phyloP scores from a whole-genome alignment of 2,113 vertebrate genomes.

The Rattus rattus region DNA sequence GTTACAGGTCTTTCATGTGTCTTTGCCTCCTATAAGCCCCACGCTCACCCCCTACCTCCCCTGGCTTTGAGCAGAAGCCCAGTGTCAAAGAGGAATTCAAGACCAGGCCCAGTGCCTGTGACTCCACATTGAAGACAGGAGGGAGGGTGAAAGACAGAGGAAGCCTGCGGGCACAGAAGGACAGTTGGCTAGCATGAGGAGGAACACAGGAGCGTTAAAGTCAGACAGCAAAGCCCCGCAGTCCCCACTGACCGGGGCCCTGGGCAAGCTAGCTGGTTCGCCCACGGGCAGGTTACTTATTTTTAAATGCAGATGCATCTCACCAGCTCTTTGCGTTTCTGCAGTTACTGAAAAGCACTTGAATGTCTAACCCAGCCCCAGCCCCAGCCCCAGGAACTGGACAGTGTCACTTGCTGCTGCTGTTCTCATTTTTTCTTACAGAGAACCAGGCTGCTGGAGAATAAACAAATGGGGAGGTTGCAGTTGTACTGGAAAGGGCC shows the following conservation, averaged over 20 bases:
- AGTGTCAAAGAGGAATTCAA: neutral
- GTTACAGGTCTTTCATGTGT: neutral
- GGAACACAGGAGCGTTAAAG: accelerated
- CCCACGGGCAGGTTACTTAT: neutral
- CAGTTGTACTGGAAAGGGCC: neutral
- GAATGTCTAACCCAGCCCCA: neutral
- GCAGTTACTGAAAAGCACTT: neutral
- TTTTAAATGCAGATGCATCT: neutral
- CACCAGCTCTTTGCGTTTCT: neutral
- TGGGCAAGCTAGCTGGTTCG: neutral
- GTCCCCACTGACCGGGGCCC: neutral
- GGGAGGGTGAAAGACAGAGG: neutral
- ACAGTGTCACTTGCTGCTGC: neutral
- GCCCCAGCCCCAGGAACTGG: neutral
- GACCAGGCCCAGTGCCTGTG: neutral
- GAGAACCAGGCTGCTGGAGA: neutral
- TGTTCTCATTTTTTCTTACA: neutral
- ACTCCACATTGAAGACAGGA: neutral
- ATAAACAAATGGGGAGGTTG: neutral
- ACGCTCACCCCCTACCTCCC: no score
- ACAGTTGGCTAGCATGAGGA: neutral
- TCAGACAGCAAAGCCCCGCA: neutral
- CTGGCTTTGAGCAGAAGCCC: neutral
- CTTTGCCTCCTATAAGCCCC: neutral
- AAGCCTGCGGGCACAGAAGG: accelerated